Conservation (phyloP, 2,797 vertebrate genomes). For the Chaetophractus vellerosus region DNA sequence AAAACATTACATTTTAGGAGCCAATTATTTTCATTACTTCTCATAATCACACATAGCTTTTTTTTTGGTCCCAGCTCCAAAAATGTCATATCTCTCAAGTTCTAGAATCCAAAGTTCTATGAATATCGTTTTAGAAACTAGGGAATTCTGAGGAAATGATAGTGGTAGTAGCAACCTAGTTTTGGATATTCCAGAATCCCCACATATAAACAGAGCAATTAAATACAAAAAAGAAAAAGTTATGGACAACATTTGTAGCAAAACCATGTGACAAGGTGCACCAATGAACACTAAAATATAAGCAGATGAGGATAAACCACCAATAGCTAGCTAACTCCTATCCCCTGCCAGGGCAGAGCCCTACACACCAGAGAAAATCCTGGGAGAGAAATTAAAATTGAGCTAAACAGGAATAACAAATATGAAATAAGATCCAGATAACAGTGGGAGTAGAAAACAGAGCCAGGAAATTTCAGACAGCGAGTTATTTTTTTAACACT, state of each 20-base stretch:
- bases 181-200: not conserved
- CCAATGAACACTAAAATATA: not conserved
- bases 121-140: constrained; percentile 16
- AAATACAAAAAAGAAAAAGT: not conserved
- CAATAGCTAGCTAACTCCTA: too few species aligned
- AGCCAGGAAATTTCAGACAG: not conserved
- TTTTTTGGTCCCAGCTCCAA: constrained; percentile 45
- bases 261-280: not conserved
- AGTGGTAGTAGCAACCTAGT: not conserved
- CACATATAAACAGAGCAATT: not conserved
- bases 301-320: not conserved
- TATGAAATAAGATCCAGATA: not conserved
- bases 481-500: not conserved
- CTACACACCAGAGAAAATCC: not conserved
- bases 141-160: not conserved
- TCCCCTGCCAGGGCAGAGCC: not conserved
- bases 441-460: not conserved
- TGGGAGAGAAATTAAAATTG: not conserved
- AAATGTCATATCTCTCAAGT: not conserved
- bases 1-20: not conserved
- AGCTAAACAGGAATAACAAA: not conserved
- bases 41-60: constrained; percentile 2
- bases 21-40: constrained; percentile 35
- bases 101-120: not conserved
- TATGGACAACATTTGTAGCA: too few species aligned